A percentile compares a stretch with the other conserved stretches of the same genome.
phyloP scores from a whole-genome alignment of 1,140 invertebrate species.

The Asbolus verrucosus region DNA sequence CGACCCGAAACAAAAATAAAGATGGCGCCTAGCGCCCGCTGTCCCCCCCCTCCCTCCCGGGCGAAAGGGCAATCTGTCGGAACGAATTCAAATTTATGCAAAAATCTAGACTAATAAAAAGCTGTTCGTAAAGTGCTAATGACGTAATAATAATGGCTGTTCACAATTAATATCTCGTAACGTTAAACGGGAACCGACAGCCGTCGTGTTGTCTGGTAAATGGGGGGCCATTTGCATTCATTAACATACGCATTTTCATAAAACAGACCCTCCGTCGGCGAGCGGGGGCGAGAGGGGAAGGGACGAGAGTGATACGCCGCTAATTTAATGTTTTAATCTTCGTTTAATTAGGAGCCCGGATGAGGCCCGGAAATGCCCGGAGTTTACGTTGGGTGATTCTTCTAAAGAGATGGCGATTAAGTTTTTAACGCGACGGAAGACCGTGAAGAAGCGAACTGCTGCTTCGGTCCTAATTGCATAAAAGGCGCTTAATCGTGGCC shows the following conservation, averaged over 20 bases:
- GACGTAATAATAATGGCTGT: conserved; percentile 63
- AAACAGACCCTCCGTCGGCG: conserved; percentile 13
- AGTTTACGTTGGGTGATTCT: background rate
- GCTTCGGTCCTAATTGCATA: too few species aligned
- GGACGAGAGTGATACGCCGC: conserved; percentile 1
- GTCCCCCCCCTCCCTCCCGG: too few species aligned
- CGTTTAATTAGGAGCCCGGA: conserved; percentile 20
- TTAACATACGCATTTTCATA: conserved; percentile 47
- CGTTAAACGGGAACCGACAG: conserved; percentile 53
- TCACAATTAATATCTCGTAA: conserved; percentile 64
- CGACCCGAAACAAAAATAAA: conserved; percentile 4
- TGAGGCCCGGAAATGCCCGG: background rate
- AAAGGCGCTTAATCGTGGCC: too few species aligned
- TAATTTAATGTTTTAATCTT: conserved; percentile 25
- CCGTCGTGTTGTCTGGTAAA: conserved; percentile 53
- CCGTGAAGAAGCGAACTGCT: too few species aligned
- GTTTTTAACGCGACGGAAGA: background rate
- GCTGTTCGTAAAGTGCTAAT: conserved; percentile 61
- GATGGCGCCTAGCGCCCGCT: background rate
- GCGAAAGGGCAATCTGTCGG: conserved; percentile 25
- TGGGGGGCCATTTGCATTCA: conserved; percentile 53
- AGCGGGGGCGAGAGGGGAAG: background rate
- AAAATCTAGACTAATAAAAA: conserved; percentile 59
- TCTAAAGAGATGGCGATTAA: background rate
- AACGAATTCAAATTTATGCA: conserved; percentile 63